Percentiles rank a stretch among this genome's conserved stretches.
Conservation (phyloP, 2,888 invertebrate species). For the Amiota communis region DNA sequence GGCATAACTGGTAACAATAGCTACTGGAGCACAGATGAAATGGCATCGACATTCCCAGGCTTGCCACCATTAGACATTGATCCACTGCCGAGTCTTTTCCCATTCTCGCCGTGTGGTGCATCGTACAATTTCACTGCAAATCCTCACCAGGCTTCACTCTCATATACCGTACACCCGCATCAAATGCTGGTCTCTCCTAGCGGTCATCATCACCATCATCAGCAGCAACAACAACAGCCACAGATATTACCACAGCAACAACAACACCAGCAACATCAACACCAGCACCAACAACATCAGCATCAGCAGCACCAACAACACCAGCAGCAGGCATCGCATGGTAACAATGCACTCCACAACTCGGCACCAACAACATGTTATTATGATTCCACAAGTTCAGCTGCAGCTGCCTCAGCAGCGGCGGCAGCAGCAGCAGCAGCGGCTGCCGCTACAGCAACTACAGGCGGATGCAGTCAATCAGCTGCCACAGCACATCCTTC, state of each 20-base stretch:
- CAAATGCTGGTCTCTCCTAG: conserved; percentile 80
- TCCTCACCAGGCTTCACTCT: conserved; percentile 74
- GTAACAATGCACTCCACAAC: conserved; percentile 58
- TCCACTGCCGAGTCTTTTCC: conserved; percentile 88
- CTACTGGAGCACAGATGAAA: conserved; percentile 80
- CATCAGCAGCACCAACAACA: conserved; percentile 47
- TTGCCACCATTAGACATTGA: conserved; percentile 89
- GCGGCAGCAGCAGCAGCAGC: conserved; percentile 35
- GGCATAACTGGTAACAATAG: conserved; percentile 53
- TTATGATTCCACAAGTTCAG: conserved; percentile 66
- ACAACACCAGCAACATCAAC: conserved; percentile 38
- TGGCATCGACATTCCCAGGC: conserved; percentile 87
- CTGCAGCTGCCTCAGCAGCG: conserved; percentile 37
- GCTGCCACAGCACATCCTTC: conserved; percentile 54
- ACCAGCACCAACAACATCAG: conserved; percentile 47
- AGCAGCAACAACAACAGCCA: conserved; percentile 46
- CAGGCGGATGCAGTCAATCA: conserved; percentile 42
- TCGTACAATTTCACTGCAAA: conserved; percentile 78
- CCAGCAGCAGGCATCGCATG: conserved; percentile 63
- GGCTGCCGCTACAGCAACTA: conserved; percentile 35
- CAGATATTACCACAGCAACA: conserved; percentile 46
- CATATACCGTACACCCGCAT: conserved; percentile 76
- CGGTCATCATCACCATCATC: conserved; percentile 49
- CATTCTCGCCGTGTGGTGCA: conserved; percentile 87
- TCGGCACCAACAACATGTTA: conserved; percentile 60